Percentiles rank a stretch among this genome's conserved stretches.
Conservation (phyloP, 2,113 vertebrate species). For the Kryptolebias marmoratus region DNA sequence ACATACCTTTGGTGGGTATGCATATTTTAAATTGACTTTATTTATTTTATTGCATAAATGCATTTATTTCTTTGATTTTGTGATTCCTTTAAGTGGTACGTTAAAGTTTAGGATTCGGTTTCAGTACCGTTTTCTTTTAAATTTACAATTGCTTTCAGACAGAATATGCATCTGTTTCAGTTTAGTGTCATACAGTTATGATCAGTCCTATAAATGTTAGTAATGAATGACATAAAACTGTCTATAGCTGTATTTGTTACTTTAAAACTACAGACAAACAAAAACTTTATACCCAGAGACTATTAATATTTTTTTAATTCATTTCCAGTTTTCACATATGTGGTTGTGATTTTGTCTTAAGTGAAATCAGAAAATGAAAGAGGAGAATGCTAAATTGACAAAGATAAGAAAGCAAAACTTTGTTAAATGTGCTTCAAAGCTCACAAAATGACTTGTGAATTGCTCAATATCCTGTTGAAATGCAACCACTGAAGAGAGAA, state of each 20-base stretch:
- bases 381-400: slow-evolving; percentile 55
- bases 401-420: slow-evolving; percentile 38
- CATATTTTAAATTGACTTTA: neutral
- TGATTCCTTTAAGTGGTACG: too few relatives aligned
- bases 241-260: neutral
- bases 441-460: slow-evolving; percentile 55
- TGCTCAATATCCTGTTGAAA: slow-evolving; percentile 43
- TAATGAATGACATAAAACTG: neutral
- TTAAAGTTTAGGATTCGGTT: neutral
- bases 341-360: slow-evolving; percentile 10
- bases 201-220: neutral
- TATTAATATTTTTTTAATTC: slow-evolving; percentile 24
- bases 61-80: neutral
- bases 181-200: neutral
- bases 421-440: slow-evolving; percentile 53
- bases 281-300: slow-evolving; percentile 4
- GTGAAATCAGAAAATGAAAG: slow-evolving; percentile 34
- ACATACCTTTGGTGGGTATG: neutral
- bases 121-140: neutral
- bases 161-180: neutral
- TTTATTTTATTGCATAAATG: neutral
- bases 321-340: slow-evolving; percentile 15
- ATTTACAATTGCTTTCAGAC: neutral
- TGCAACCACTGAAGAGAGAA: slow-evolving; percentile 43
- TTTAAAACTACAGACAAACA: slow-evolving; percentile 24